Conservation (phyloP, 2,888 invertebrate species). For the Acrocera orbiculus region DNA sequence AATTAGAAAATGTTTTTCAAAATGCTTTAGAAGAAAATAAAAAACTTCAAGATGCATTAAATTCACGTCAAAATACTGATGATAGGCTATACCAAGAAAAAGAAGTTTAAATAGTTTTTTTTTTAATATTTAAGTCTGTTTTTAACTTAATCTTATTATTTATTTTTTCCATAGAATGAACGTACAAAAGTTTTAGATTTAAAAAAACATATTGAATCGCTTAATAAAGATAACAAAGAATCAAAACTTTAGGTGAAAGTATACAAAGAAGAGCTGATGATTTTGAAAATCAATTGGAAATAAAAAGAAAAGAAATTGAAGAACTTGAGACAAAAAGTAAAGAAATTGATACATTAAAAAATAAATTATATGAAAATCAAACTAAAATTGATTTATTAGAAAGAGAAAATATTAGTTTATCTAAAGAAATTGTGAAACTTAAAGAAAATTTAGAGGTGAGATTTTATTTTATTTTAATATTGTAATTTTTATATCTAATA, state of each 20-base stretch:
- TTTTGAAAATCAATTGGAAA: slow-evolving; percentile 42
- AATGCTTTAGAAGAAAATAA: slow-evolving; percentile 70
- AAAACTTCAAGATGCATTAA: slow-evolving; percentile 64
- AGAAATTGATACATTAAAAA: slow-evolving; percentile 42
- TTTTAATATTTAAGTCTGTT: too few relatives aligned
- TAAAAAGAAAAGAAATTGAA: slow-evolving; percentile 40
- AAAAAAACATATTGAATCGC: slow-evolving; percentile 54
- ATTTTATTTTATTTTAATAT: too few relatives aligned
- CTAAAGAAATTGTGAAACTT: slow-evolving; percentile 64
- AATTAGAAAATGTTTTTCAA: slow-evolving; percentile 64
- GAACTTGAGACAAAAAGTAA: slow-evolving; percentile 38
- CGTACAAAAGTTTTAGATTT: slow-evolving; percentile 52
- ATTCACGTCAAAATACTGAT: slow-evolving; percentile 48
- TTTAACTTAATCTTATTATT: not conserved
- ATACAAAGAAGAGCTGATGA: slow-evolving; percentile 69
- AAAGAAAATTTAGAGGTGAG: slow-evolving; percentile 64
- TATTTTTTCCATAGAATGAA: slow-evolving; percentile 31
- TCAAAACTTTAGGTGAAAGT: slow-evolving; percentile 63
- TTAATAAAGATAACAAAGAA: slow-evolving; percentile 65
- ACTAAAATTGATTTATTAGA: slow-evolving; percentile 52
- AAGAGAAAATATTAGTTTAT: slow-evolving; percentile 54
- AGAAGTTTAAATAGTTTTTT: too few relatives aligned
- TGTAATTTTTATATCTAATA: too few relatives aligned
- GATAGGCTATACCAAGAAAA: slow-evolving; percentile 45
- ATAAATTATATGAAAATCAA: slow-evolving; percentile 49